These are phyloP conservation scores for Rhingia campestris DNA, from an alignment of 2,888 invertebrate genomes.

Conservation along the genomic window DNA sequence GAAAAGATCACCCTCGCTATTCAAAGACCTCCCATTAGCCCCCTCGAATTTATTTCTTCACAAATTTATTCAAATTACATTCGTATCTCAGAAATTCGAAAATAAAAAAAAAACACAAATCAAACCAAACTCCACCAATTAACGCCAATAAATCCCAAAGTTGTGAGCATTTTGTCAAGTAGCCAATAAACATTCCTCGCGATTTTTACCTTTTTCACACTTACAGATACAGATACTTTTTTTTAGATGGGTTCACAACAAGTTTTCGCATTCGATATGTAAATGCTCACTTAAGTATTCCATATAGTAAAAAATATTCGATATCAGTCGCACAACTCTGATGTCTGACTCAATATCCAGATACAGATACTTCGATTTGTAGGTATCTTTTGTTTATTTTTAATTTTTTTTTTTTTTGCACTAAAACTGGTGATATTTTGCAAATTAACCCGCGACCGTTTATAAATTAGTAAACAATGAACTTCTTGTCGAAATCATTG, in stretches of 20 bases:
- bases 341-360: neutral
- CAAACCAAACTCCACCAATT: constrained; percentile 36
- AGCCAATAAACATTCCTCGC: constrained; percentile 32
- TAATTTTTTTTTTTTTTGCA: neutral
- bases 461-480: neutral
- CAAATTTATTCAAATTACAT: constrained; percentile 1
- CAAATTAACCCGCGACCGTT: constrained; percentile 36
- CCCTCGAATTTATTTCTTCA: neutral
- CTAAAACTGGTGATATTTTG: constrained; percentile 14
- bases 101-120: constrained; percentile 4
- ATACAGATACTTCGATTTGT: neutral
- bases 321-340: constrained; percentile 1
- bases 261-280: constrained; percentile 33
- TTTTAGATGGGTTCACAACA: constrained; percentile 6
- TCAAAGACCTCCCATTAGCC: neutral
- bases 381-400: neutral
- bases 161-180: constrained; percentile 63
- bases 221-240: constrained; percentile 7
- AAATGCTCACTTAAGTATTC: constrained; percentile 42
- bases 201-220: constrained; percentile 69
- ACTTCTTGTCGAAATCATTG: neutral
- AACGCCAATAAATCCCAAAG: constrained; percentile 63
- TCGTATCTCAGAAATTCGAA: neutral
- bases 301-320: constrained; percentile 6
- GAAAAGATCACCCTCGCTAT: too few relatives aligned